Base-by-base conservation (phyloP, 2,888 invertebrate genomes). In the Epinotia ramella region DNA sequence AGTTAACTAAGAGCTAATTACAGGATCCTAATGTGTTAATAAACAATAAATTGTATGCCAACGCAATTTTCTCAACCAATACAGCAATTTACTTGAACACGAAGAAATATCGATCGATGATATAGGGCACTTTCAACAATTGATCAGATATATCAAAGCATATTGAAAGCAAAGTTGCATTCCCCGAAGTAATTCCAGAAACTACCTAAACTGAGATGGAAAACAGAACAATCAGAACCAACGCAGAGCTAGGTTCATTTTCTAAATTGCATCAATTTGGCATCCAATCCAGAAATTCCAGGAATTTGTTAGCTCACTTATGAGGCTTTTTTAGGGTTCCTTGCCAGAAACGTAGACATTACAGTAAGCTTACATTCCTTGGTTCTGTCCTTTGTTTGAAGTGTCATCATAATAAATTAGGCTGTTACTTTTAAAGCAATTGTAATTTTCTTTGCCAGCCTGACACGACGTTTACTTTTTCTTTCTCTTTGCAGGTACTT, bases 181-280 rank as follows among this genome's bases (percentile, higher is more conserved):
- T 33, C 6, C 33, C 6, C 33, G 33, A 33, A 33, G 6, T 33
- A 33, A 46, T 46, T 46, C 46, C 46, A 3, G 46, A 46, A 46
- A 46, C 12, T 46, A 46, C 13, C 13, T 7, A 16, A 53, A 6
- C n/a, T 53, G 16, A 49, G 49, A 49, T 49, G 5, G 16, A 49
- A 49, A 49, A 13, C 16, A 6, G 49, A 46, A 49, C 49, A 16
- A 49, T 49, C 49, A 5, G n/a, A 7, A 53, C 7, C n/a, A 0
- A 5, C 53, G n/a, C 53, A n/a, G 1, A 53, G 53, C 53, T 53
- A 53, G n/a, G 13, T 53, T 53, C 1, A 53, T 53, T 53, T 53
- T n/a, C 49, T n/a, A 53, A 53, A 53, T 53, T 53, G 53, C 53
- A 6, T 53, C 53, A 53, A 53, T 53, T 53, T 53, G 53, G 53